Evolutionary conservation across 2,113 vertebrate species (phyloP).

Genomic region (Helogale parvula): DNA sequence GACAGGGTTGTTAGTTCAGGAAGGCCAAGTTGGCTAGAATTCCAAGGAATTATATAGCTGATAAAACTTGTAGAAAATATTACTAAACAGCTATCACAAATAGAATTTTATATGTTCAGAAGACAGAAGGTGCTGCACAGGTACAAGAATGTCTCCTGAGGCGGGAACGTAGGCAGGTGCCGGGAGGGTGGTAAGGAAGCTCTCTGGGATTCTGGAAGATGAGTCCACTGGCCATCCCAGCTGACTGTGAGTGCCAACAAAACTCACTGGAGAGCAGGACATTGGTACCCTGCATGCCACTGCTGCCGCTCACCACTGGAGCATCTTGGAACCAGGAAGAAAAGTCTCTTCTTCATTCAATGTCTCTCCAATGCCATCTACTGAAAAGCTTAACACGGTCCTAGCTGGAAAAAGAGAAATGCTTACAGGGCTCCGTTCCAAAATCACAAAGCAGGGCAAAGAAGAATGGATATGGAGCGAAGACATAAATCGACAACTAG

Average conservation of each 20-base stretch:
- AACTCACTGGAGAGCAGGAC: not conserved
- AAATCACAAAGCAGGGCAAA: not conserved
- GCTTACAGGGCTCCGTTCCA: not conserved
- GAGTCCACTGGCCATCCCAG: not conserved
- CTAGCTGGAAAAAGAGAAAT: not conserved
- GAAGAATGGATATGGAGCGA: not conserved
- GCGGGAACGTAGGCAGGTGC: not conserved
- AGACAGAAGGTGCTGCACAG: not conserved
- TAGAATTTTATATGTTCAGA: not conserved
- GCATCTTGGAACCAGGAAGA: not conserved
- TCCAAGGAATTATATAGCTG: not conserved
- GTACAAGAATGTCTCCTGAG: not conserved
- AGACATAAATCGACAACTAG: not conserved
- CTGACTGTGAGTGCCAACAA: not conserved
- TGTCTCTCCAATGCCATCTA: not conserved
- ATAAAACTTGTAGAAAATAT: not conserved
- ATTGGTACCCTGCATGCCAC: no score
- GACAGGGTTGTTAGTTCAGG: not conserved
- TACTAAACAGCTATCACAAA: not conserved
- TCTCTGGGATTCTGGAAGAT: not conserved
- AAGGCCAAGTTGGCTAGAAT: not conserved
- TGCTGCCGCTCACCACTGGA: not conserved
- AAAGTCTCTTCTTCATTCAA: not conserved
- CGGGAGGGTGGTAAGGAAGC: not conserved
- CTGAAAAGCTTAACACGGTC: not conserved